Percentiles rank a stretch among this genome's conserved stretches.
phyloP scores from a whole-genome alignment of 2,113 vertebrate genomes.

The Sander vitreus region DNA sequence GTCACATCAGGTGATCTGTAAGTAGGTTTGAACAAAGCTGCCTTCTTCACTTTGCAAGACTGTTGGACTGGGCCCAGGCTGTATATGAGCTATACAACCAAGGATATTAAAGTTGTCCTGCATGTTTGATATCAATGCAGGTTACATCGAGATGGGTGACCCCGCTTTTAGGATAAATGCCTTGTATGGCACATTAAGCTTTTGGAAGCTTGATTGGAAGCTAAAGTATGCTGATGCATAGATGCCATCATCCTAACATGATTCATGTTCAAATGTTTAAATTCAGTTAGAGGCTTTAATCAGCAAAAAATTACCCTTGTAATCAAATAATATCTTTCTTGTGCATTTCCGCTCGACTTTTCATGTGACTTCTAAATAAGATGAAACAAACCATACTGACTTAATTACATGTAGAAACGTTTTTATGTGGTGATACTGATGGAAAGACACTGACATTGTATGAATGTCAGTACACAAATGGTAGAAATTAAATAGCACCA shows the following conservation, averaged over 20 bases:
- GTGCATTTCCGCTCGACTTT: background rate
- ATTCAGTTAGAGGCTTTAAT: background rate
- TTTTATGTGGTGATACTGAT: background rate
- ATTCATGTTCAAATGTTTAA: slow-evolving; percentile 17
- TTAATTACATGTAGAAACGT: background rate
- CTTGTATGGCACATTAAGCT: background rate
- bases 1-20: slow-evolving; percentile 57
- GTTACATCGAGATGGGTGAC: too few species aligned
- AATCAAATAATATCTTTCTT: slow-evolving; percentile 16
- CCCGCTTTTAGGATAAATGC: background rate
- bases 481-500: background rate
- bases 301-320: background rate
- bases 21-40: slow-evolving; percentile 21
- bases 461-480: background rate
- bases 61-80: background rate
- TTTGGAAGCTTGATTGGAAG: background rate
- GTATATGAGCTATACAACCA: background rate
- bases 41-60: background rate
- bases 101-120: background rate
- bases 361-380: background rate
- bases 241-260: slow-evolving; percentile 23
- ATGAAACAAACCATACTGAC: background rate
- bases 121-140: background rate
- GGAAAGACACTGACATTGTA: background rate
- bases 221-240: background rate